Conservation (phyloP, 2,797 vertebrate species). For the Arnoldichthys spilopterus region DNA sequence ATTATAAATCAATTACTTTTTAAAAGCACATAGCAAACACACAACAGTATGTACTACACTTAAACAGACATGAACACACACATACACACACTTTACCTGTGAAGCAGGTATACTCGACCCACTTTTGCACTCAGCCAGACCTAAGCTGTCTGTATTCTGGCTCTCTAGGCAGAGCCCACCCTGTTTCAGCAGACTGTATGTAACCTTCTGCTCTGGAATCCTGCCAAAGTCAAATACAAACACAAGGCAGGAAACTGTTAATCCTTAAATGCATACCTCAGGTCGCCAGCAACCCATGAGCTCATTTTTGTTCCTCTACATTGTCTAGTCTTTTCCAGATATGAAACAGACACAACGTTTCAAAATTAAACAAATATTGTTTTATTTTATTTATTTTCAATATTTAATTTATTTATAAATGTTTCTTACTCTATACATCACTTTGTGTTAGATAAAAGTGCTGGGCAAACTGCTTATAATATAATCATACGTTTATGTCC, state of each 20-base stretch:
- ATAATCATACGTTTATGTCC: no score
- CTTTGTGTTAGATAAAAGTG: not conserved
- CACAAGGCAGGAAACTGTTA: not conserved
- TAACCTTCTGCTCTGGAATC: constrained; percentile 90
- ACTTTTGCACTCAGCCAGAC: constrained; percentile 84
- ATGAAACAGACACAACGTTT: not conserved
- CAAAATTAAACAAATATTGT: not conserved
- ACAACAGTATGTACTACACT: not conserved
- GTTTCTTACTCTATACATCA: no score
- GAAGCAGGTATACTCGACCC: constrained; percentile 79
- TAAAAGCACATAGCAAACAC: not conserved
- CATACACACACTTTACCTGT: constrained; percentile 80
- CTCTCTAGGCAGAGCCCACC: constrained; percentile 89
- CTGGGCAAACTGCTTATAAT: no score
- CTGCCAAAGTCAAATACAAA: constrained; percentile 68
- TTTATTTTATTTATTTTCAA: not conserved
- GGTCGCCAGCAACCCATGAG: not conserved
- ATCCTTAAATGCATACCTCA: not conserved
- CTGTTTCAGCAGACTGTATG: constrained; percentile 90
- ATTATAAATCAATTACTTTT: not conserved
- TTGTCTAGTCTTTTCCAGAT: not conserved
- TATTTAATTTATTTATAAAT: not conserved
- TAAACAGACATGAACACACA: not conserved
- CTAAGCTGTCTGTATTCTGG: constrained; percentile 80
- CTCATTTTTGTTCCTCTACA: not conserved